Evolutionary conservation across 2,797 vertebrate genomes (phyloP), one percentile per base, ranked within the genome.

Genomic region (Anguilla obscura): DNA sequence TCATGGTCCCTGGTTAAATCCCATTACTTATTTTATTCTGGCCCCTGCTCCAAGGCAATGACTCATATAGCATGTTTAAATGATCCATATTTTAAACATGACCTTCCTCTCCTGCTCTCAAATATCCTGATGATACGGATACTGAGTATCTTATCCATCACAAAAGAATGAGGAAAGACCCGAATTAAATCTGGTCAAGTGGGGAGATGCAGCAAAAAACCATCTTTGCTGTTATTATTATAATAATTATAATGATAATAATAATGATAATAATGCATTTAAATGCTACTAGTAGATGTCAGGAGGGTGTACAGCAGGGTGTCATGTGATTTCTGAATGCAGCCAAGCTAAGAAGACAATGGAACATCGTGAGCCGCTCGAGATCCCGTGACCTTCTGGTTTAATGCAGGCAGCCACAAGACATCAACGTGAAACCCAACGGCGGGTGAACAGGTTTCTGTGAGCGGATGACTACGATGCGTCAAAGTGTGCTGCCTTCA

Each of bases 1-100:
- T 79, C 63, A 69, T n/a, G 63, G 24, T 69, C 63, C 24, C 63
- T 69, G 63, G 63, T 79, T 16, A 36, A 79, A 76, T 76, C 74
- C 33, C 74, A 79, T 79, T 45, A 79, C 36, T 79, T 69, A 69
- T 69, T 27, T 69, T 27, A 69, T 69, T 69, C 63, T 27, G 63
- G 63, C 63, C 63, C n/a, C 63, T 69, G 63, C 63, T 79, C 74
- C 74, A 79, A 76, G 2, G 30, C 14, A 36, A 79, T 79, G 33
- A 79, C 4, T 79, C 16, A 79, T 40, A 18, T 14, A 18, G 33
- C 36, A 79, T 79, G 33, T 21, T 79, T 79, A 79, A 79, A 21
- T 79, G 74, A 36, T 16, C 74, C 36, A 21, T 79, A 36, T 45
- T 79, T 79, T 79, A 79, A 40, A 82, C 79, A 24, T 50, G 21